Evolutionary conservation across 2,113 vertebrate genomes (phyloP).

Genomic region (Phylloscopus whistleri): DNA sequence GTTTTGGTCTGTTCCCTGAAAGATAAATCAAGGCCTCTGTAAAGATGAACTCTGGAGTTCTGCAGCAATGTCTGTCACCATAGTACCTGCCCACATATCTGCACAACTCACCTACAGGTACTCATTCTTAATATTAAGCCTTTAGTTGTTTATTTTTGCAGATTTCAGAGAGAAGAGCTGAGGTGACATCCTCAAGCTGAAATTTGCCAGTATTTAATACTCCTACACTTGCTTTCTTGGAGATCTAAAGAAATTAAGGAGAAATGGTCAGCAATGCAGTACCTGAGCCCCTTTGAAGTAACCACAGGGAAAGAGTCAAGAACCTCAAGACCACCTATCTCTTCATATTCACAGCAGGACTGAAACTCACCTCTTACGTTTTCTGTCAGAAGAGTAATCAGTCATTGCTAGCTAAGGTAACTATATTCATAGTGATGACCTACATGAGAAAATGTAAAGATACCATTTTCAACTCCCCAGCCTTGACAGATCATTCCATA

Average conservation of each 20-base stretch:
- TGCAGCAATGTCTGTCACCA: neutral
- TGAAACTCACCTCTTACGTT: neutral
- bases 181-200: neutral
- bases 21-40: neutral
- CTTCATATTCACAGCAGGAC: neutral
- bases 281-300: neutral
- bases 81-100: neutral
- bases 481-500: neutral
- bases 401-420: neutral
- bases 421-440: neutral
- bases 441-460: neutral
- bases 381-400: neutral
- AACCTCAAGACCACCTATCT: neutral
- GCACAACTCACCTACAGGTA: neutral
- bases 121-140: neutral
- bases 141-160: neutral
- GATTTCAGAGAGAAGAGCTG: neutral
- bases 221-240: neutral
- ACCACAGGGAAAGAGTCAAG: fast-evolving
- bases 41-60: neutral
- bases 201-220: neutral
- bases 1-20: neutral
- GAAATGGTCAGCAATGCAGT: neutral
- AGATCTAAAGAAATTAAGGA: neutral
- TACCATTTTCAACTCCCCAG: neutral